Evolutionary conservation across 37 sponge, comb jelly and placozoan genomes (phyloP).

Genomic region (Spongilla lacustris): DNA sequence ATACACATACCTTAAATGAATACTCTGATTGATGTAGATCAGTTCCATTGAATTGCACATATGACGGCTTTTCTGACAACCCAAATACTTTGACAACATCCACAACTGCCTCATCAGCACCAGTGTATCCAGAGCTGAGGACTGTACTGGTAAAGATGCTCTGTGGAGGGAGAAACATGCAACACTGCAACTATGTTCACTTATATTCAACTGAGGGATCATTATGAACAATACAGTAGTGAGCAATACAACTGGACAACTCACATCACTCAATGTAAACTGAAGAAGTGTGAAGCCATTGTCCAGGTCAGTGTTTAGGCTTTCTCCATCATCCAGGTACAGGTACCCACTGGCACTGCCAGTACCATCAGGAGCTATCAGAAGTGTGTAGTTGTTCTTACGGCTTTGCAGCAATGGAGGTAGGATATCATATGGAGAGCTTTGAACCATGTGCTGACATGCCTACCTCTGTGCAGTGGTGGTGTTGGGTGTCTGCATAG

Average conservation of each 20-base stretch:
- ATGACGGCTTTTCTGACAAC: no score
- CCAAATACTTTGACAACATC: no score
- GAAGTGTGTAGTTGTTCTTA: conserved; percentile 49
- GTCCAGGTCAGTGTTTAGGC: conserved; percentile 16
- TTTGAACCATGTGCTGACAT: not conserved
- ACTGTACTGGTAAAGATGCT: not conserved
- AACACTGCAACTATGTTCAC: no score
- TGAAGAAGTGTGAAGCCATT: conserved; percentile 19
- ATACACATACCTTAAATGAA: not conserved
- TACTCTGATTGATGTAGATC: no score
- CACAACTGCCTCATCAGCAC: not conserved
- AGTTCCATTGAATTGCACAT: no score
- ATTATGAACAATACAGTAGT: no score
- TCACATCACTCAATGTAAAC: not conserved
- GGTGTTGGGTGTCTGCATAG: conserved; percentile 54
- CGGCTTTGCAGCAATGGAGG: conserved; percentile 19
- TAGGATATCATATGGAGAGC: no score
- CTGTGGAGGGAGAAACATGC: no score
- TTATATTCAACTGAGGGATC: no score
- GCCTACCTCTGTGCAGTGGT: conserved; percentile 58
- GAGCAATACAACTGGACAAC: no score
- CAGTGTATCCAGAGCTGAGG: not conserved
- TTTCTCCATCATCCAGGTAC: conserved; percentile 74
- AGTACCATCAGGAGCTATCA: conserved; percentile 38
- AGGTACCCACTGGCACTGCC: conserved; percentile 30